phyloP scores from a whole-genome alignment of 1,140 invertebrate genomes.

The Microplitis mediator region DNA sequence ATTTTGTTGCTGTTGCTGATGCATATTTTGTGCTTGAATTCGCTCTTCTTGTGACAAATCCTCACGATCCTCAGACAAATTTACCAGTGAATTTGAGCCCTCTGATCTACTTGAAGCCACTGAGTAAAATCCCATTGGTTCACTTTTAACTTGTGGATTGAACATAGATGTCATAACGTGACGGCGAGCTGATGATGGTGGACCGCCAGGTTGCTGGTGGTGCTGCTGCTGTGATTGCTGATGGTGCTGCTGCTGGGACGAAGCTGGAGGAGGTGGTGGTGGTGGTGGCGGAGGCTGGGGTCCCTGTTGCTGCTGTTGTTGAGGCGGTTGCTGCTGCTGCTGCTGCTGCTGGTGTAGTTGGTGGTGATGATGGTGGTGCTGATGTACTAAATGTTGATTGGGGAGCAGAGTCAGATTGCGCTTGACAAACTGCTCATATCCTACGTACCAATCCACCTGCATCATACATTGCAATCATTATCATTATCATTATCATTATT shows the following conservation, averaged over 20 bases:
- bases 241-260: constrained; percentile 36
- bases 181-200: constrained; percentile 31
- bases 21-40: constrained; percentile 57
- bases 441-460: constrained; percentile 64
- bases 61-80: constrained; percentile 56
- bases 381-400: constrained; percentile 47
- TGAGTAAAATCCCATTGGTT: constrained; percentile 69
- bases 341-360: constrained; percentile 26
- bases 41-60: constrained; percentile 62
- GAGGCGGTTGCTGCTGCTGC: no score
- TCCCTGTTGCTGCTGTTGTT: constrained; percentile 32
- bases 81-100: constrained; percentile 58
- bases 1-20: constrained; percentile 56
- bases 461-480: constrained; percentile 27
- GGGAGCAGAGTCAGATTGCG: constrained; percentile 65
- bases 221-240: constrained; percentile 37
- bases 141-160: constrained; percentile 71
- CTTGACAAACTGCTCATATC: constrained; percentile 65
- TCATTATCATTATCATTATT: constrained; percentile 15
- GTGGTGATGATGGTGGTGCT: constrained; percentile 34
- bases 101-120: constrained; percentile 60
- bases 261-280: constrained; percentile 32
- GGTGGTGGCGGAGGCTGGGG: constrained; percentile 28
- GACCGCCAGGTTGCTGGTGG: constrained; percentile 33
- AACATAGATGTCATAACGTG: constrained; percentile 67